Evolutionary conservation across 1,140 invertebrate species (phyloP).

Genomic region (Eumeta japonica): DNA sequence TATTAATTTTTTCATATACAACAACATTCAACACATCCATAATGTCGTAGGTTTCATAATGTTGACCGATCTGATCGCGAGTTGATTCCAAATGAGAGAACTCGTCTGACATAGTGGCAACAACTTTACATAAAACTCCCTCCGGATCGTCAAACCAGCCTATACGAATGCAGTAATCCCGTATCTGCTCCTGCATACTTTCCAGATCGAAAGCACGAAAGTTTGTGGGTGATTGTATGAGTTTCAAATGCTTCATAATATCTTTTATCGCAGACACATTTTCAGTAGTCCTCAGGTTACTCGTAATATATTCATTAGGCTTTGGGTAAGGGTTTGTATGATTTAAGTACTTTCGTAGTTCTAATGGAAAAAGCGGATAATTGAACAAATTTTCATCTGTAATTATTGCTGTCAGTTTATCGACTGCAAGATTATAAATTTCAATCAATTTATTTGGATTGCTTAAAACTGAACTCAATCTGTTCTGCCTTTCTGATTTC

Average conservation of each 20-base stretch:
- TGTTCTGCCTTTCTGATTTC: conserved; percentile 50
- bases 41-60: conserved; percentile 38
- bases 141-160: conserved; percentile 48
- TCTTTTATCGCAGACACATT: conserved; percentile 33
- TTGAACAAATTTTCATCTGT: conserved; percentile 55
- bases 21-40: conserved; percentile 48
- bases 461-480: conserved; percentile 47
- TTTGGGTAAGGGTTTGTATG: conserved; percentile 41
- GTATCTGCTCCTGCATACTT: conserved; percentile 38
- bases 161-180: conserved; percentile 42
- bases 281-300: conserved; percentile 32
- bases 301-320: conserved; percentile 47
- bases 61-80: conserved; percentile 25
- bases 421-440: conserved; percentile 66
- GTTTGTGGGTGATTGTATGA: conserved; percentile 22
- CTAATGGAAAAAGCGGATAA: conserved; percentile 45
- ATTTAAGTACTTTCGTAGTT: conserved; percentile 42
- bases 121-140: conserved; percentile 42
- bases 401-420: conserved; percentile 61
- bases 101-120: conserved; percentile 35
- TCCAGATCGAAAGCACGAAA: conserved; percentile 24
- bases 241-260: conserved; percentile 39
- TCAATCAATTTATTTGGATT: conserved; percentile 61
- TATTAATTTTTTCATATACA: conserved; percentile 50
- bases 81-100: conserved; percentile 26